phyloP scores from a whole-genome alignment of 2,113 vertebrate genomes.

The Notothenia rossii region DNA sequence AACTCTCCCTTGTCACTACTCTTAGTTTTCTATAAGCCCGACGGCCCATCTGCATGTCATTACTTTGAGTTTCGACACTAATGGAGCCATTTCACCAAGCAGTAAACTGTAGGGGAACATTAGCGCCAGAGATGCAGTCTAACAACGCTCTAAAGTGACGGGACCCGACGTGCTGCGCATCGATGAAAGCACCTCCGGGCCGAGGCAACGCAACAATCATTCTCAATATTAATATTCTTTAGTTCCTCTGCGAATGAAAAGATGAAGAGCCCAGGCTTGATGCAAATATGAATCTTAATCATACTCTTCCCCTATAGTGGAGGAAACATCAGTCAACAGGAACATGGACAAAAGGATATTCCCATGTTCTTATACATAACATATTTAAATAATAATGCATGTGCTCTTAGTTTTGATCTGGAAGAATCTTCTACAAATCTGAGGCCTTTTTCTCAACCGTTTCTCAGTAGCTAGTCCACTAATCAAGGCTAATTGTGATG shows the following conservation, averaged over 20 bases:
- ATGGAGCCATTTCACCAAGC: conserved; percentile 68
- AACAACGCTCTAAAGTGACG: conserved; percentile 62
- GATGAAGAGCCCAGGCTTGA: conserved; percentile 2
- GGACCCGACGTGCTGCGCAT: conserved; percentile 45
- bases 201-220: conserved; percentile 26
- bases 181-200: conserved; percentile 42
- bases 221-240: conserved; percentile 55
- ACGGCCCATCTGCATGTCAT: conserved; percentile 65
- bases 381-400: not conserved
- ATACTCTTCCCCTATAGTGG: not conserved
- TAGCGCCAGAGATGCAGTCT: conserved; percentile 62
- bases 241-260: conserved; percentile 9
- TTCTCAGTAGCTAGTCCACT: not conserved
- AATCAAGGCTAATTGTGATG: not conserved
- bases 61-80: conserved; percentile 58
- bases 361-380: not conserved
- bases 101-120: conserved; percentile 70
- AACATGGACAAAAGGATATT: not conserved
- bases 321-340: not conserved
- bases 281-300: not conserved
- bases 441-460: not conserved
- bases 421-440: too few species aligned
- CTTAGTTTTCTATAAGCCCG: conserved; percentile 31
- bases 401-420: too few species aligned
- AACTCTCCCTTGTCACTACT: conserved; percentile 28